phyloP scores from a whole-genome alignment of 2,113 vertebrate species.

The Anser brachyrhynchus region DNA sequence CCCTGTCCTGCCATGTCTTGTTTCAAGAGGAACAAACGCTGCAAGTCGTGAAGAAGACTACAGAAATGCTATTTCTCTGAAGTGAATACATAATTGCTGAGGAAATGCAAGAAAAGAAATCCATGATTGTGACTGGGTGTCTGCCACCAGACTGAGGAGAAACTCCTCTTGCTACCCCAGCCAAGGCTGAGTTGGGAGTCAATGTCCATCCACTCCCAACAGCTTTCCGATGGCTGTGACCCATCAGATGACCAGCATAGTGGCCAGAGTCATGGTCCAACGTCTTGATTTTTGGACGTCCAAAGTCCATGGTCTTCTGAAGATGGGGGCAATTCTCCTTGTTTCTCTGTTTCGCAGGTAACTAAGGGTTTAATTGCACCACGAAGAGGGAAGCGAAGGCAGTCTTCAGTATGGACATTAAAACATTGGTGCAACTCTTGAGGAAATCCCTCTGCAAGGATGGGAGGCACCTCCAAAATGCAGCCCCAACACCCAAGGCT shows the following conservation, averaged over 20 bases:
- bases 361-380: background rate
- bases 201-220: rapidly evolving
- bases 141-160: background rate
- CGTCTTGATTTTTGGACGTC: too few relatives aligned
- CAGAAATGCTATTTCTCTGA: background rate
- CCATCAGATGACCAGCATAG: rapidly evolving
- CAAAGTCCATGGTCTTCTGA: background rate
- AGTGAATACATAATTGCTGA: background rate
- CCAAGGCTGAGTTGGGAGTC: background rate
- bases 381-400: background rate
- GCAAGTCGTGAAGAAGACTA: background rate
- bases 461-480: background rate
- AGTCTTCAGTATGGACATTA: background rate
- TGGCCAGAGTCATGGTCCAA: background rate
- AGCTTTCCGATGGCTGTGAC: background rate
- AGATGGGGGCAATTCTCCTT: background rate
- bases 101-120: background rate
- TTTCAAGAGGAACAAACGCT: background rate
- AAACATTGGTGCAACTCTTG: background rate
- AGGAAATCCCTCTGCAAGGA: background rate
- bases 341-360: background rate
- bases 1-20: background rate
- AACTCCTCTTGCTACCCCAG: background rate
- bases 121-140: background rate
- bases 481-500: rapidly evolving